Percentiles rank a stretch among this genome's conserved stretches.
Evolutionary conservation across 1,140 invertebrate genomes (phyloP).

Genomic region (Alviniconcha marisindica): DNA sequence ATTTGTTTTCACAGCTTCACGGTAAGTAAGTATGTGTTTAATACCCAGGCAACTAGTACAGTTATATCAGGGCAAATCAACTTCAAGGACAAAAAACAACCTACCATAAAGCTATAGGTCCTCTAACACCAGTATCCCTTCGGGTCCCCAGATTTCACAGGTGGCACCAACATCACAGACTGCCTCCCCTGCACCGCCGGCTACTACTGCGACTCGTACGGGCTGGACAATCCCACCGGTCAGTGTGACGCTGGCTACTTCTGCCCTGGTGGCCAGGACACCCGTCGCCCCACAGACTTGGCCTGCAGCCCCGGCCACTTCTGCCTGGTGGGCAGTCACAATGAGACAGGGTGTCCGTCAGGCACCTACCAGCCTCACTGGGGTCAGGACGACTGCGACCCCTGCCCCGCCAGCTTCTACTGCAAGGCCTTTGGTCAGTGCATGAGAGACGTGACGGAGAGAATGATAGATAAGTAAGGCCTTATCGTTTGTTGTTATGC

Average conservation of each 20-base stretch:
- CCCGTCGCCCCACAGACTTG: slow-evolving; percentile 55
- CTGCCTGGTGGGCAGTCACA: slow-evolving; percentile 67
- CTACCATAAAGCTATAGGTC: too few relatives aligned
- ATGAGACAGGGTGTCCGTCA: slow-evolving; percentile 72
- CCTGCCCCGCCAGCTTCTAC: slow-evolving; percentile 70
- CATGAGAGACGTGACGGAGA: too few relatives aligned
- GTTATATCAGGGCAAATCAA: too few relatives aligned
- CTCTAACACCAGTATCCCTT: too few relatives aligned
- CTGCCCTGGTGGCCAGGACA: slow-evolving; percentile 68
- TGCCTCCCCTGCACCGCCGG: slow-evolving; percentile 69
- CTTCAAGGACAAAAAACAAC: too few relatives aligned
- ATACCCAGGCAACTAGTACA: too few relatives aligned
- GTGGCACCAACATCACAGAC: slow-evolving; percentile 60
- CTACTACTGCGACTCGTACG: slow-evolving; percentile 69
- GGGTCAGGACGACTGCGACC: slow-evolving; percentile 64
- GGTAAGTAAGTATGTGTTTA: neutral
- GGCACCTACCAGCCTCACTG: slow-evolving; percentile 71
- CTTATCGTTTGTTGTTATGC: too few relatives aligned
- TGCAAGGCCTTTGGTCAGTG: slow-evolving; percentile 70
- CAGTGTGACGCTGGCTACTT: slow-evolving; percentile 67
- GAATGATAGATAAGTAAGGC: too few relatives aligned
- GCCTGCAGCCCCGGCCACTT: slow-evolving; percentile 71
- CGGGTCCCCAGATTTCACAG: slow-evolving; percentile 58
- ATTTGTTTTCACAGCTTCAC: neutral
- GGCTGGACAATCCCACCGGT: slow-evolving; percentile 56